Evolutionary conservation across 2,113 vertebrate genomes (phyloP), one percentile per base, ranked within the genome.

Genomic region (Planiliza haematocheilus): DNA sequence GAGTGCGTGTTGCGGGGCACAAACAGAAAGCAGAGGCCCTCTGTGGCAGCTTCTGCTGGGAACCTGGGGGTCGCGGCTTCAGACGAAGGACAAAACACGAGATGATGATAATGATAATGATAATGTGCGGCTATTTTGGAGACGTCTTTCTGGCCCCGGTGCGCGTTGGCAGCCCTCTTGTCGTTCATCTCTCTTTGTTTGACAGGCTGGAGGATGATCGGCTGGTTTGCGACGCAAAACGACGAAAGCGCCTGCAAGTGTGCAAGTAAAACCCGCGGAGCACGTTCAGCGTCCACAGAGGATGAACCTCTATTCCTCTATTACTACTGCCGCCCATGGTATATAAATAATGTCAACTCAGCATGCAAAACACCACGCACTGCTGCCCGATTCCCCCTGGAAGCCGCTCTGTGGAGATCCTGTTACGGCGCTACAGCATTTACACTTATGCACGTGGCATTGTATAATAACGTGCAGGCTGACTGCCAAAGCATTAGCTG

Each of bases 61-160:
- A 70, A 72, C 34, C 65, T 34, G 52, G 51, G 72, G 82, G 82
- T 83, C 65, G 79, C 1, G 16, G 66, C 53, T 74, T 66, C 10
- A 45, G 66, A 75, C 63, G 74, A 87, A 80, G 75, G 77, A 75
- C 84, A 76, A 78, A 67, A 82, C 59, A 72, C 62, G 55, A 67
- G 65, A 83, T 60, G 79, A 75, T 76, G 71, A 74, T 85, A 74
- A 89, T 76, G 71, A 74, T 85, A 74, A 89, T 85, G 81, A 89
- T 73, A 62, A 70, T 66, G 59, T 77, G 79, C 4, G 63, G 78
- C 70, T 81, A 87, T 84, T 91, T 84, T 58, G 41, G 41, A 67
- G 48, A 41, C 38, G 4, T 2, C 38, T 52, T 64, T 51, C 61
- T 62, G 72, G 69, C 39, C 38, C 30, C 10, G 18, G 46, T 18